Percentiles rank a stretch among this genome's conserved stretches.
phyloP scores from a whole-genome alignment of 1,140 invertebrate species.

The Centruroides vittatus region DNA sequence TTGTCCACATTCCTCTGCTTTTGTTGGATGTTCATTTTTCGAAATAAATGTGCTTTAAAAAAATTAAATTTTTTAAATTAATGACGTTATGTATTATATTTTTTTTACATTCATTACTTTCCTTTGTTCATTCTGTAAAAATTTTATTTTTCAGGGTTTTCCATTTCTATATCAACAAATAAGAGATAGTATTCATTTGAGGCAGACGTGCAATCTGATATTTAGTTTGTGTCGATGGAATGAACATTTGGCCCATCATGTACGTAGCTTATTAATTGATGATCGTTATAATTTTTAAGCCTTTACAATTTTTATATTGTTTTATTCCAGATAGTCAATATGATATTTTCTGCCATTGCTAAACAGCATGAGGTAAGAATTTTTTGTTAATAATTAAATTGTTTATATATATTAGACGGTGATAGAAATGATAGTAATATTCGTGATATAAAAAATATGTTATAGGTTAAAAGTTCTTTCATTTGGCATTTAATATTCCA shows the following conservation, averaged over 20 bases:
- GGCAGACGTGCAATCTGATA: conserved; percentile 80
- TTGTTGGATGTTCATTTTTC: no score
- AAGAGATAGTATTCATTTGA: conserved; percentile 76
- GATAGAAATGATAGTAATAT: no score
- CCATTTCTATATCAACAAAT: conserved; percentile 89
- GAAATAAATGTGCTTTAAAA: no score
- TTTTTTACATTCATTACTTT: conserved; percentile 10
- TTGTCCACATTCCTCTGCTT: no score
- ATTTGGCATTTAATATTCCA: no score
- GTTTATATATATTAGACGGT: conserved; percentile 24
- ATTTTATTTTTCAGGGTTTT: conserved; percentile 48
- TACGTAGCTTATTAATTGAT: conserved; percentile 6
- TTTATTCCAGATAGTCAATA: conserved; percentile 48
- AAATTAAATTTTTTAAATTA: no score
- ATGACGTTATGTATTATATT: not conserved
- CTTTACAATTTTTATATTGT: not conserved
- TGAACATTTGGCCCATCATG: conserved; percentile 61
- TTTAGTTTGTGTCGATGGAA: conserved; percentile 82
- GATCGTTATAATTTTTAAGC: no score
- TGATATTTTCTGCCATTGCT: conserved; percentile 77
- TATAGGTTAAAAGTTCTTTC: no score
- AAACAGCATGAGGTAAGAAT: conserved; percentile 63
- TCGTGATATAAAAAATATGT: no score
- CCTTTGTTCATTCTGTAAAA: not conserved
- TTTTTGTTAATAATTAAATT: conserved; percentile 16